Evolutionary conservation across 1,140 invertebrate genomes (phyloP).

Genomic region (Tribolium madens): DNA sequence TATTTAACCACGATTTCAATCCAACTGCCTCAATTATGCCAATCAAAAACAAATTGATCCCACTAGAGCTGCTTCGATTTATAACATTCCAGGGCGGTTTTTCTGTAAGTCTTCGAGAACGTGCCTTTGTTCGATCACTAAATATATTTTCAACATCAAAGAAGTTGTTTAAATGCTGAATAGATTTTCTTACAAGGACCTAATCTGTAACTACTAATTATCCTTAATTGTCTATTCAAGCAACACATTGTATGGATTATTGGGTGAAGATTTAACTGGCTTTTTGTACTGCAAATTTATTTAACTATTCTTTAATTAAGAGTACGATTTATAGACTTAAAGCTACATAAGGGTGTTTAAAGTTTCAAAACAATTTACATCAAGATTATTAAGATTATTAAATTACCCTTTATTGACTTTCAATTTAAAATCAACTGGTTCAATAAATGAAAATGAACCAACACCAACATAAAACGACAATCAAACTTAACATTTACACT

Average conservation of each 20-base stretch:
- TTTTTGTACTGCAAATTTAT: not conserved
- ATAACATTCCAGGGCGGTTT: constrained; percentile 45
- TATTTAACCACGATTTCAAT: constrained; percentile 57
- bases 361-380: constrained; percentile 6
- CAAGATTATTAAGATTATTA: constrained; percentile 14
- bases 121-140: constrained; percentile 7
- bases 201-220: constrained; percentile 9
- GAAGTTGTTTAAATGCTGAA: not conserved
- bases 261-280: not conserved
- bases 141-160: not conserved
- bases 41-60: constrained; percentile 55
- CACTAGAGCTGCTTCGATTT: constrained; percentile 33
- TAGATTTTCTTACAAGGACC: not conserved
- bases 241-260: not conserved
- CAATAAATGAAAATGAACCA: constrained; percentile 1
- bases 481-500: not conserved
- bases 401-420: constrained; percentile 14
- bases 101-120: constrained; percentile 29
- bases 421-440: constrained; percentile 10
- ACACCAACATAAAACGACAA: not conserved
- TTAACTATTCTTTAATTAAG: not conserved
- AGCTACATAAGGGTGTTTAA: not conserved
- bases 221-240: constrained; percentile 11
- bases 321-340: not conserved
- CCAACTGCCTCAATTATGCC: constrained; percentile 54